Evolutionary conservation across 2,113 vertebrate species (phyloP).

Genomic region (Crotalus horridus): DNA sequence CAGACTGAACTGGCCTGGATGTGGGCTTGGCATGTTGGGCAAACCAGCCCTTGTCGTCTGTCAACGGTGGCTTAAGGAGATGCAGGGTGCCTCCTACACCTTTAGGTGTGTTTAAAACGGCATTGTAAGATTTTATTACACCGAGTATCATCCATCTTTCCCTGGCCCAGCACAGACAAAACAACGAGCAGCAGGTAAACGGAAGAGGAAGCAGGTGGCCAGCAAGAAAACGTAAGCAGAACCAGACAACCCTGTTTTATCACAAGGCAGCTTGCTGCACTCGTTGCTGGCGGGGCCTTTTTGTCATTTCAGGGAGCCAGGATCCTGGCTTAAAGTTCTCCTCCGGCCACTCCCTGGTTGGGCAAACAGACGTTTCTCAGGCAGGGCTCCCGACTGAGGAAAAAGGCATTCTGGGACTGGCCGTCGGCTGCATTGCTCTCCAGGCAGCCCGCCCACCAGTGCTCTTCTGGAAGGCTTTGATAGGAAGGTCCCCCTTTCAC

Average conservation of each 20-base stretch:
- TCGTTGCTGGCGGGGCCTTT: background rate
- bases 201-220: background rate
- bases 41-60: background rate
- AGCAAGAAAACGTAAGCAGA: background rate
- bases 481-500: background rate
- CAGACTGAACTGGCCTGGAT: background rate
- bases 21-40: background rate
- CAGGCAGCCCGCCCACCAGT: background rate
- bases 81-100: background rate
- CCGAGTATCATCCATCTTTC: background rate
- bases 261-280: background rate
- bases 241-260: background rate
- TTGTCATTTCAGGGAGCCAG: background rate
- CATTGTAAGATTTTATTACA: background rate
- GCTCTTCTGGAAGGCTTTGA: background rate
- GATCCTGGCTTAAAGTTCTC: background rate
- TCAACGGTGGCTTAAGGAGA: background rate
- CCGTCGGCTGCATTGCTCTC: background rate
- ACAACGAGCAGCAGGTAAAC: background rate
- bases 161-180: background rate
- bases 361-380: background rate
- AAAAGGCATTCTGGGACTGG: background rate
- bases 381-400: fast-evolving
- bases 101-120: background rate
- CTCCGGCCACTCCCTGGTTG: background rate